Evolutionary conservation across 2,113 vertebrate genomes (phyloP).

Genomic region (Oncorhynchus keta): DNA sequence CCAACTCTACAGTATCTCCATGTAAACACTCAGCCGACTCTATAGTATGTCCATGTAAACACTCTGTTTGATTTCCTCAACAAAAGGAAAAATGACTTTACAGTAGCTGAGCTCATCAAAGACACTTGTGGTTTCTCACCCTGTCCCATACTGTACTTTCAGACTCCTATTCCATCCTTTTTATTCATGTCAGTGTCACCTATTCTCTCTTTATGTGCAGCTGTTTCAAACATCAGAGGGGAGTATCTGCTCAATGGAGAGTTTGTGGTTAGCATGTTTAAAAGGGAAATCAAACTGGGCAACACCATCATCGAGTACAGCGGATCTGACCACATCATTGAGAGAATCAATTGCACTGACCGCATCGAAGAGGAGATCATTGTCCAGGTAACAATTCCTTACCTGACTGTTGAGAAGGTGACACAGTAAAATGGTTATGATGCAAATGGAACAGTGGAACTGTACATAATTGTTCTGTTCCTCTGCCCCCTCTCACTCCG

Average conservation of each 20-base stretch:
- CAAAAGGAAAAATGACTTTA: too few species aligned
- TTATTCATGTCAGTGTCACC: neutral
- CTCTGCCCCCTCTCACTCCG: neutral
- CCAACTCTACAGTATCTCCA: too few species aligned
- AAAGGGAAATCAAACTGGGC: conserved; percentile 95
- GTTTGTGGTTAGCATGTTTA: conserved; percentile 99
- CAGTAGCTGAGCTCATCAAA: neutral
- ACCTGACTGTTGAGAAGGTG: neutral
- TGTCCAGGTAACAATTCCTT: conserved; percentile 81
- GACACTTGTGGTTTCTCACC: neutral
- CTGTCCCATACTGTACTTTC: conserved; percentile 2
- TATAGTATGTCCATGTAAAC: too few species aligned
- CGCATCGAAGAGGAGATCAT: conserved; percentile 91
- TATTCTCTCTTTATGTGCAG: conserved; percentile 65
- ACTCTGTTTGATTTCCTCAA: too few species aligned
- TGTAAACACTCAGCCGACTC: too few species aligned
- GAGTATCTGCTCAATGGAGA: conserved; percentile 97
- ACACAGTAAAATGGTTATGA: neutral
- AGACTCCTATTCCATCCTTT: neutral
- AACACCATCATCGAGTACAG: conserved; percentile 94
- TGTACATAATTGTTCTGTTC: conserved; percentile 15
- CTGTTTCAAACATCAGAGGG: conserved; percentile 88
- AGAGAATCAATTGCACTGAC: conserved; percentile 96
- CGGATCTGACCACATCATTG: conserved; percentile 87
- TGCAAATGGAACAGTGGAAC: neutral